Percentiles rank a stretch among this genome's conserved stretches.
phyloP scores from a whole-genome alignment of 53 echinoderm and acorn worm genomes.

The Apostichopus leukothele region DNA sequence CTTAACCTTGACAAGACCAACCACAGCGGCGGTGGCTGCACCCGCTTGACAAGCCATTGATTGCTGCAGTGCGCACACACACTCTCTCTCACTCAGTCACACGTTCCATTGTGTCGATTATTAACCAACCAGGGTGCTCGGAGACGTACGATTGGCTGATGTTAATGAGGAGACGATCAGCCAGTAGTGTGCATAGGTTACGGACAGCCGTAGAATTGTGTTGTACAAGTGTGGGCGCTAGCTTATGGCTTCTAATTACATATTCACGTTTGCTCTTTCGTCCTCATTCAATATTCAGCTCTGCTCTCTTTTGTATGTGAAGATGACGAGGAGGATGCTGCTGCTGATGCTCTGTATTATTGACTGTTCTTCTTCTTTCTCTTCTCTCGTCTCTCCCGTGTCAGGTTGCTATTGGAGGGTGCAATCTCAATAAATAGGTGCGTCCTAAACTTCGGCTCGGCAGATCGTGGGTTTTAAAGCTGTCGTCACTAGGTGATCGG shows the following conservation, averaged over 20 bases:
- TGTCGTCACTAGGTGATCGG: conserved; percentile 38
- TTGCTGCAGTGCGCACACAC: conserved; percentile 23
- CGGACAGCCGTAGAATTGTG: conserved; percentile 21
- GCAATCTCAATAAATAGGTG: conserved; percentile 45
- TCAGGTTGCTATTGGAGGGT: conserved; percentile 51
- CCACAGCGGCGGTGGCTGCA: neutral
- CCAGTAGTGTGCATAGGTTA: conserved; percentile 21
- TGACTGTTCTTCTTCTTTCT: conserved; percentile 27
- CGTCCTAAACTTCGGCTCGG: conserved; percentile 31
- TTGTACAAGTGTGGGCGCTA: conserved; percentile 26
- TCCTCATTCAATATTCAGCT: conserved; percentile 49
- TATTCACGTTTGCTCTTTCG: conserved; percentile 46
- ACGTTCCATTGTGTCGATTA: conserved; percentile 37
- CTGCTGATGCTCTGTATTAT: neutral
- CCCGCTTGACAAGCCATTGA: neutral
- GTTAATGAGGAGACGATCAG: conserved; percentile 37
- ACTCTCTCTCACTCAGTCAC: neutral
- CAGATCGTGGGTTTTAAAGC: conserved; percentile 44
- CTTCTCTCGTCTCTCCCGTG: conserved; percentile 25
- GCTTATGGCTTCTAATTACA: conserved; percentile 35
- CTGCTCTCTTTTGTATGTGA: conserved; percentile 34
- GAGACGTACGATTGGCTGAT: conserved; percentile 34
- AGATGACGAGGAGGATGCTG: neutral
- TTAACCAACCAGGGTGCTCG: conserved; percentile 28
- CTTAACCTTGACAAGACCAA: conserved; percentile 18